Evolutionary conservation across 2,888 invertebrate species (phyloP).

Genomic region (Tipula vernalis): DNA sequence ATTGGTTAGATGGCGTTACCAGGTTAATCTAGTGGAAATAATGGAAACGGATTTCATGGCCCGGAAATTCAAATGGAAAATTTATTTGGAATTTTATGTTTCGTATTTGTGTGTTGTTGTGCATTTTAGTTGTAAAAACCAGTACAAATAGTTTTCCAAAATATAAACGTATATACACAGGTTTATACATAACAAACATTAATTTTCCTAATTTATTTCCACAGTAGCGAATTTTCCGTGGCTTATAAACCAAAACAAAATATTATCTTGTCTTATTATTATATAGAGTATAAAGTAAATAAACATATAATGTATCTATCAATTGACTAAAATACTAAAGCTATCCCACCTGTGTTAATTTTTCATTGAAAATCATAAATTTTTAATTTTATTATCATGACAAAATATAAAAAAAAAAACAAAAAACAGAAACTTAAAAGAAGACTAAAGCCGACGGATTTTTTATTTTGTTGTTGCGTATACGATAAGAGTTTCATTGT

Average conservation of each 20-base stretch:
- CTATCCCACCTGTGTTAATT: background rate
- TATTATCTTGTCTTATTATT: background rate
- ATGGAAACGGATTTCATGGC: conserved; percentile 36
- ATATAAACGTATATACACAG: no score
- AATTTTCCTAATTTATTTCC: background rate
- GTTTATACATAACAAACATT: background rate
- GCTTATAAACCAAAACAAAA: background rate
- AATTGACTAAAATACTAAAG: background rate
- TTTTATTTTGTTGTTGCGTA: background rate
- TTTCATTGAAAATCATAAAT: background rate
- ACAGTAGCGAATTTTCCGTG: background rate
- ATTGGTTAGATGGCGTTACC: conserved; percentile 30
- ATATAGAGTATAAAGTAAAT: background rate
- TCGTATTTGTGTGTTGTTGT: background rate
- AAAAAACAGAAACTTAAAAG: background rate
- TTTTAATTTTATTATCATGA: background rate
- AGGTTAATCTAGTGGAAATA: conserved; percentile 37
- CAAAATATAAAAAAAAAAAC: background rate
- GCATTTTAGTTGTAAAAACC: background rate
- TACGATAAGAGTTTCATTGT: background rate
- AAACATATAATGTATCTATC: background rate
- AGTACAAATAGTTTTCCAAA: background rate
- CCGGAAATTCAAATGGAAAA: conserved; percentile 28
- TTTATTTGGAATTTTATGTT: conserved; percentile 16
- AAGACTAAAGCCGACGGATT: background rate